Conservation (phyloP, 2,113 vertebrate species). For the Chaenocephalus aceratus region DNA sequence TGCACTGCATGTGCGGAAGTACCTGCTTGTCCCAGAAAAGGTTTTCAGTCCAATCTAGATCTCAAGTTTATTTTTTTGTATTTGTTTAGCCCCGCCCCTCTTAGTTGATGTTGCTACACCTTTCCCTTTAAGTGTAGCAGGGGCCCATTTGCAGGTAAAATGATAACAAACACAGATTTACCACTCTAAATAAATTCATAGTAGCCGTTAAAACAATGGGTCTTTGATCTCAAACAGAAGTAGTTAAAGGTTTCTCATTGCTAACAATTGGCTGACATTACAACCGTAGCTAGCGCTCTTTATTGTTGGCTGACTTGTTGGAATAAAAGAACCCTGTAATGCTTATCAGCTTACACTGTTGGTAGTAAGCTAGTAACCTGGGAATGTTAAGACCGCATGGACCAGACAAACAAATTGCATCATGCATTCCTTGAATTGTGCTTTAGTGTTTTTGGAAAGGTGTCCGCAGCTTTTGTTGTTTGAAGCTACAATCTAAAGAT, state of each 20-base stretch:
- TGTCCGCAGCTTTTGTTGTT: background rate
- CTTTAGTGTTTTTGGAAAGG: background rate
- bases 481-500: background rate
- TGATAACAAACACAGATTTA: background rate
- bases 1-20: conserved; percentile 25
- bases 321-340: background rate
- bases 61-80: background rate
- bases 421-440: background rate
- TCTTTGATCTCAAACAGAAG: conserved; percentile 1
- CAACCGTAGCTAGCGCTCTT: background rate
- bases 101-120: background rate
- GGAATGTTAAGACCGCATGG: background rate
- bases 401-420: background rate
- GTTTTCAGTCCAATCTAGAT: background rate
- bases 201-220: background rate
- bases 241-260: background rate
- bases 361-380: background rate
- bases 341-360: background rate
- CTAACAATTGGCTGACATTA: background rate
- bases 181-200: too few species aligned
- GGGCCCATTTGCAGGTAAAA: background rate
- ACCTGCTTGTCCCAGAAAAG: conserved; percentile 9
- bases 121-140: background rate
- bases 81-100: background rate
- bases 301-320: background rate